A percentile compares a stretch with the other conserved stretches of the same genome.
Evolutionary conservation across 37 sponge, comb jelly and placozoan genomes (phyloP).

Genomic region (Beroe ovata): DNA sequence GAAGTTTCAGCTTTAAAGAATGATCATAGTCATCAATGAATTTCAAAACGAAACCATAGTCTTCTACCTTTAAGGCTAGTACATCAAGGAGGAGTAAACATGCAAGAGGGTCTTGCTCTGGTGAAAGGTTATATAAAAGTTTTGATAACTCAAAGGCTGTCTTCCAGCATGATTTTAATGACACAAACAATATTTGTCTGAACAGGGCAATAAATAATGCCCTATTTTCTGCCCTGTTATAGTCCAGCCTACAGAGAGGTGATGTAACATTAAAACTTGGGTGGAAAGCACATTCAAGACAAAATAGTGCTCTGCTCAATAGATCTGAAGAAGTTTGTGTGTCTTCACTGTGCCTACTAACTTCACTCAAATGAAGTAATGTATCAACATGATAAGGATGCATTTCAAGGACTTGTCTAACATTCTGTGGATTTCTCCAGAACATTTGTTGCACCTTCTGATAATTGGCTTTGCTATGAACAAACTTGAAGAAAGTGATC

Average conservation of each 20-base stretch:
- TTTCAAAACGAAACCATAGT: slow-evolving; percentile 75
- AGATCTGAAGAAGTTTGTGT: slow-evolving; percentile 89
- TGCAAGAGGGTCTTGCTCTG: slow-evolving; percentile 89
- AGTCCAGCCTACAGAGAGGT: slow-evolving; percentile 81
- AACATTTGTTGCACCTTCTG: slow-evolving; percentile 37
- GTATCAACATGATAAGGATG: slow-evolving; percentile 96
- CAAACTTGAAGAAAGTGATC: slow-evolving; percentile 37
- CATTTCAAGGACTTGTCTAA: slow-evolving; percentile 71
- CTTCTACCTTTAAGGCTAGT: slow-evolving; percentile 79
- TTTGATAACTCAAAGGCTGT: slow-evolving; percentile 94
- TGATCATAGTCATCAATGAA: slow-evolving; percentile 70
- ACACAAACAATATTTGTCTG: slow-evolving; percentile 13
- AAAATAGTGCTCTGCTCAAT: slow-evolving; percentile 81
- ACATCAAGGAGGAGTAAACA: slow-evolving; percentile 84
- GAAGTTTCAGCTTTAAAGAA: slow-evolving; percentile 75
- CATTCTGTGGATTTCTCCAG: slow-evolving; percentile 41
- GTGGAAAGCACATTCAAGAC: slow-evolving; percentile 88
- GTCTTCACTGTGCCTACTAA: slow-evolving; percentile 90
- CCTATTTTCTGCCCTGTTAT: slow-evolving; percentile 88
- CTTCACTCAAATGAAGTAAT: slow-evolving; percentile 91
- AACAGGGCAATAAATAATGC: slow-evolving; percentile 46
- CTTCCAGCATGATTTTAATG: slow-evolving; percentile 79
- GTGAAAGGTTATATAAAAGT: slow-evolving; percentile 80
- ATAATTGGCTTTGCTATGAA: slow-evolving; percentile 62
- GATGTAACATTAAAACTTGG: slow-evolving; percentile 84